Evolutionary conservation across 2,888 invertebrate genomes (phyloP), one percentile per base, ranked within the genome.

Genomic region (Drosophila meridiana): DNA sequence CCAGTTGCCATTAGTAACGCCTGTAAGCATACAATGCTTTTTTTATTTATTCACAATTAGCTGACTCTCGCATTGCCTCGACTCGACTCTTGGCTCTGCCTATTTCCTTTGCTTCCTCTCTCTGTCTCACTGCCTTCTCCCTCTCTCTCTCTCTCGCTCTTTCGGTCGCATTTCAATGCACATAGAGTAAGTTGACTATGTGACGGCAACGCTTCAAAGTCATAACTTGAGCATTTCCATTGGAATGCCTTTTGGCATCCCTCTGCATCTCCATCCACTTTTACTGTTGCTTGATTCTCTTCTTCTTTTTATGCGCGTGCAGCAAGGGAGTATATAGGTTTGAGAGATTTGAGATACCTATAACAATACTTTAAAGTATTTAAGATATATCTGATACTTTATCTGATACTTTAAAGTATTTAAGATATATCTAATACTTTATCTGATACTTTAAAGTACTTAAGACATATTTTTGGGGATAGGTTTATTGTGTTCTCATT

Each of bases 171-270:
- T 14, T 71, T 80, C 78, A 80, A 72, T 78, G 80, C 61, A 62
- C 38, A 28, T 47, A 56, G 63, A 48, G 63, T 52, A 58, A 61
- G 48, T 47, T 70, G 63, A 63, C 38, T 48, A 30, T 52, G 53
- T 77, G 81, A 70, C 53, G 66, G 66, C 83, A 67, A 40, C 68
- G 61, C 80, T 78, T 83, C 78, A 76, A 71, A 79, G 84, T 84
- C 85, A 87, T 82, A 84, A 80, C 78, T 78, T 70, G 73, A 78
- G 63, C 69, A 58, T 62, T 75, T 69, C 73, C 56, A 56, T 64
- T 55, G 62, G 64, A 63, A 73, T 80, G 73, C 66, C 70, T 73
- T 52, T 34, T 45, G 66, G 57, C 70, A 38, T 68, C 53, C 67
- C 62, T 40, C 40, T 56, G 1, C 55, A 4, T 9, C 40, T 11